Evolutionary conservation across 1,140 invertebrate species (phyloP).

Genomic region (Glomeris maerens): DNA sequence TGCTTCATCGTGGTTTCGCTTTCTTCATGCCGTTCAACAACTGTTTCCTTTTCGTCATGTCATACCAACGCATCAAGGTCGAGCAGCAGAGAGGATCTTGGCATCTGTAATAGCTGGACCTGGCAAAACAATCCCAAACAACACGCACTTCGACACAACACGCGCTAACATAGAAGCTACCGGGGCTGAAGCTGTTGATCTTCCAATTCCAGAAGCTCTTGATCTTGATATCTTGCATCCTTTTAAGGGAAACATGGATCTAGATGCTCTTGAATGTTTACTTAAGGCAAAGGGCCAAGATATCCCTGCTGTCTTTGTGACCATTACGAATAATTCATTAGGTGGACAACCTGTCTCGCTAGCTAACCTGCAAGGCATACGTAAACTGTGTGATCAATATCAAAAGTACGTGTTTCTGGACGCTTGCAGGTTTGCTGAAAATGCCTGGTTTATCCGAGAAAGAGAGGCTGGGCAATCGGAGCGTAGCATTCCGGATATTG

Average conservation of each 20-base stretch:
- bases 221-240: neutral
- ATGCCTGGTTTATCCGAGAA: slow-evolving; percentile 11
- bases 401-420: slow-evolving; percentile 1
- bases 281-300: slow-evolving; percentile 4
- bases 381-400: neutral
- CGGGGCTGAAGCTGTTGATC: neutral
- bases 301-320: slow-evolving; percentile 6
- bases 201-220: neutral
- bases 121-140: neutral
- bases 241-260: slow-evolving; percentile 1
- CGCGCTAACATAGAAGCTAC: slow-evolving; percentile 2
- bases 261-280: neutral
- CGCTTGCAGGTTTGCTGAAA: slow-evolving; percentile 8
- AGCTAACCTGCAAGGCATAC: slow-evolving; percentile 1
- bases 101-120: slow-evolving; percentile 1
- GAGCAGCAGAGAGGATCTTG: slow-evolving; percentile 12
- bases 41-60: slow-evolving; percentile 8
- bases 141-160: slow-evolving; percentile 12
- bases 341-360: slow-evolving; percentile 10
- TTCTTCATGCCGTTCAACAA: slow-evolving; percentile 1
- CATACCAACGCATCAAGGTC: slow-evolving; percentile 14
- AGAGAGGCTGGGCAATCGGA: slow-evolving; percentile 6
- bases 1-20: slow-evolving; percentile 2
- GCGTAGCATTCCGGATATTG: slow-evolving; percentile 6
- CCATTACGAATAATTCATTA: slow-evolving; percentile 10